Evolutionary conservation across 2,888 invertebrate genomes (phyloP).

Genomic region (Eilema caniola): DNA sequence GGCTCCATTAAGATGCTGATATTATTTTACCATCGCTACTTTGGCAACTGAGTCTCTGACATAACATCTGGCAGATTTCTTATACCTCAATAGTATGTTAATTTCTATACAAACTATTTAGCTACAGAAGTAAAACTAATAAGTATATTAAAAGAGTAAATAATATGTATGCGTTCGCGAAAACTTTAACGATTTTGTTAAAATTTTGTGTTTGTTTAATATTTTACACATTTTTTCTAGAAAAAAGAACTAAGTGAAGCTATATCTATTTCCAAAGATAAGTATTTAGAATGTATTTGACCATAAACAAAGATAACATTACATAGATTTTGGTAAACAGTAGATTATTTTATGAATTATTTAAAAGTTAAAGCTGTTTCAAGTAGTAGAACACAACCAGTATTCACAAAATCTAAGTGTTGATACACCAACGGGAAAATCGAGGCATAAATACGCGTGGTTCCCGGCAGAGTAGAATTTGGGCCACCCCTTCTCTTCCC

Average conservation of each 20-base stretch:
- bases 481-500: too few relatives aligned
- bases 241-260: neutral
- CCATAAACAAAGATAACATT: too few relatives aligned
- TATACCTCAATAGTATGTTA: neutral
- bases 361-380: too few relatives aligned
- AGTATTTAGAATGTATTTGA: too few relatives aligned
- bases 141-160: neutral
- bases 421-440: too few relatives aligned
- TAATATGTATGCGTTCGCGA: neutral
- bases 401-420: too few relatives aligned
- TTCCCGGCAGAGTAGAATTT: too few relatives aligned
- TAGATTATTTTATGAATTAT: too few relatives aligned
- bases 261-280: neutral
- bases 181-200: neutral
- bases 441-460: too few relatives aligned
- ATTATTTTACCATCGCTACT: neutral
- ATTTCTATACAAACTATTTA: neutral
- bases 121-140: conserved; percentile 1
- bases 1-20: too few relatives aligned
- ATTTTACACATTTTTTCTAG: neutral
- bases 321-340: too few relatives aligned
- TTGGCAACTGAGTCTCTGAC: neutral
- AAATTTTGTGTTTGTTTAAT: neutral
- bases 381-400: too few relatives aligned
- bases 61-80: neutral